Evolutionary conservation across 2,113 vertebrate species (phyloP).

Genomic region (Gopherus evgoodei): DNA sequence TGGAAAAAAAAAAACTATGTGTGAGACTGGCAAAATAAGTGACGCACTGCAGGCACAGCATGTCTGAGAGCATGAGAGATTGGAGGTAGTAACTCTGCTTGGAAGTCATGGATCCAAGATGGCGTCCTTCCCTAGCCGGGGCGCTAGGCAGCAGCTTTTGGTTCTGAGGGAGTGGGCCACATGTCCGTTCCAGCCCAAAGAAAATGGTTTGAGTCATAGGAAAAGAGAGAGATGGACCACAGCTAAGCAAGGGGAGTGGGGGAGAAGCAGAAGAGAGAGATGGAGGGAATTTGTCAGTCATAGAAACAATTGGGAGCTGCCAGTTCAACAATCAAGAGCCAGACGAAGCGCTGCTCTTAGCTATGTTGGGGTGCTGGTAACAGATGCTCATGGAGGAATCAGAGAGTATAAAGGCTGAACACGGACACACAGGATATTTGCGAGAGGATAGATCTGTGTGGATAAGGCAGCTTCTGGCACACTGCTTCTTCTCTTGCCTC

Average conservation of each 20-base stretch:
- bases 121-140: background rate
- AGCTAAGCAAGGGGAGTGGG: background rate
- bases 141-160: background rate
- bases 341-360: background rate
- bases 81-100: background rate
- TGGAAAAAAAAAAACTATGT: too few relatives aligned
- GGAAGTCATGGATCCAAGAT: background rate
- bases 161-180: background rate
- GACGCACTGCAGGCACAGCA: background rate
- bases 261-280: background rate
- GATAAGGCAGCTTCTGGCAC: background rate
- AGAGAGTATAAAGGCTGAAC: background rate
- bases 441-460: background rate
- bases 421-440: background rate
- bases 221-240: background rate
- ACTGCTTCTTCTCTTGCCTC: background rate
- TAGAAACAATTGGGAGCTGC: background rate
- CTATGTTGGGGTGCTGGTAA: background rate
- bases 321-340: background rate
- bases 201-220: background rate
- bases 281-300: background rate
- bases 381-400: background rate
- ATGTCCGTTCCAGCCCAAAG: fast-evolving
- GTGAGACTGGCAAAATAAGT: background rate
- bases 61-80: background rate